phyloP scores from a whole-genome alignment of 2,113 vertebrate species.

The Prunella himalayana region DNA sequence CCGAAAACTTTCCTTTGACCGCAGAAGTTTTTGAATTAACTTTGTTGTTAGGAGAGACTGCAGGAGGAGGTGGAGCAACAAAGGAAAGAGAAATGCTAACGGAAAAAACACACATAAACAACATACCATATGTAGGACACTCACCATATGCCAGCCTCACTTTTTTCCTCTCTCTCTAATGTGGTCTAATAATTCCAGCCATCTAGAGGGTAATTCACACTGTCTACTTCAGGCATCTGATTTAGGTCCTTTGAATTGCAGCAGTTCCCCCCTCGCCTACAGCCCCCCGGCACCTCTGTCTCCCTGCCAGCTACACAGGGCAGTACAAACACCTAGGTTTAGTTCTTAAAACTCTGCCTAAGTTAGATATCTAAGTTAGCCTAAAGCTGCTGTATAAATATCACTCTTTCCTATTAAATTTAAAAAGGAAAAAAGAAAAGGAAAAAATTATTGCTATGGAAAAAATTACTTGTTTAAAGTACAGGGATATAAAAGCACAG shows the following conservation, averaged over 20 bases:
- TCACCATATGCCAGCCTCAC: slow-evolving; percentile 47
- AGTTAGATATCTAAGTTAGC: background rate
- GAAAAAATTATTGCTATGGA: background rate
- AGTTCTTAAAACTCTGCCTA: background rate
- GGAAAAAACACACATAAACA: slow-evolving; percentile 54
- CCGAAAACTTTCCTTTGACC: background rate
- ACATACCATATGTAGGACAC: slow-evolving; percentile 43
- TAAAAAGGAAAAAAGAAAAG: background rate
- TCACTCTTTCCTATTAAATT: background rate
- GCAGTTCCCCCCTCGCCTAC: background rate
- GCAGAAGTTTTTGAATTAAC: slow-evolving; percentile 19
- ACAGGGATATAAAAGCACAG: slow-evolving; percentile 2
- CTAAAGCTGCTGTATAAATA: slow-evolving; percentile 23
- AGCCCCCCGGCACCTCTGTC: background rate
- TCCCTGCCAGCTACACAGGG: background rate
- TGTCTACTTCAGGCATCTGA: slow-evolving; percentile 23
- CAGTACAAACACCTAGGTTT: slow-evolving; percentile 15
- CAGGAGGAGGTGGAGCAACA: slow-evolving; percentile 36
- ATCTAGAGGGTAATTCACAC: slow-evolving; percentile 6
- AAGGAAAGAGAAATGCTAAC: slow-evolving; percentile 49
- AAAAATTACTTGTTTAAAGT: slow-evolving; percentile 33
- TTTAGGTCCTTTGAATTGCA: slow-evolving; percentile 32
- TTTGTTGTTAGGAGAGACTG: background rate
- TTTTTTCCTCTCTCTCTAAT: slow-evolving; percentile 27
- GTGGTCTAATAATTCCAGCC: slow-evolving; percentile 40